Percentiles rank a stretch among this genome's conserved stretches.
These are phyloP conservation scores for Eueides isabella DNA, from an alignment of 1,140 invertebrate species.

Conservation along the genomic window DNA sequence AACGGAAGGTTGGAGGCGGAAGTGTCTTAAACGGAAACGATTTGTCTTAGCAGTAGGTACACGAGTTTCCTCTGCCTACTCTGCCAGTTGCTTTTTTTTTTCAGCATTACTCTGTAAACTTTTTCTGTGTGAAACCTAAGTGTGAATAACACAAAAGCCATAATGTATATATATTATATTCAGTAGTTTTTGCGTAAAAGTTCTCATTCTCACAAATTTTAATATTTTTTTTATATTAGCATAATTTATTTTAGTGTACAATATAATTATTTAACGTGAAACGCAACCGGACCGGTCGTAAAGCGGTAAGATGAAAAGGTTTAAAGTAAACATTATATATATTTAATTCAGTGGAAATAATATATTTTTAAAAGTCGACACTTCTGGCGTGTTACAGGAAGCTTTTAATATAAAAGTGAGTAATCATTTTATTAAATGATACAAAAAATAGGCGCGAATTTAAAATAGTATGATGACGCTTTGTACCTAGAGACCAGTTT, in stretches of 20 bases:
- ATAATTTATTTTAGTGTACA: not conserved
- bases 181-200: too few species aligned
- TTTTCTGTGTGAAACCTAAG: too few species aligned
- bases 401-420: conserved; percentile 4
- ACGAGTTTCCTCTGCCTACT: too few species aligned
- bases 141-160: too few species aligned
- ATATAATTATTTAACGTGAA: not conserved
- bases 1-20: too few species aligned
- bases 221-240: too few species aligned
- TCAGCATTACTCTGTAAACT: too few species aligned
- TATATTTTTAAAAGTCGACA: not conserved
- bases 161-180: too few species aligned
- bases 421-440: not conserved
- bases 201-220: too few species aligned
- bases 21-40: too few species aligned
- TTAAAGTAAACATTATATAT: not conserved
- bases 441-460: not conserved
- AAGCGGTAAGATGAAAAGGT: not conserved
- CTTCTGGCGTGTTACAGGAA: not conserved
- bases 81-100: too few species aligned
- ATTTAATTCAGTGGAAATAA: not conserved
- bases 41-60: too few species aligned
- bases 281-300: not conserved
- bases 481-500: not conserved
- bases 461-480: not conserved